phyloP scores from a whole-genome alignment of 2,888 invertebrate species.

The Folsomia candida region DNA sequence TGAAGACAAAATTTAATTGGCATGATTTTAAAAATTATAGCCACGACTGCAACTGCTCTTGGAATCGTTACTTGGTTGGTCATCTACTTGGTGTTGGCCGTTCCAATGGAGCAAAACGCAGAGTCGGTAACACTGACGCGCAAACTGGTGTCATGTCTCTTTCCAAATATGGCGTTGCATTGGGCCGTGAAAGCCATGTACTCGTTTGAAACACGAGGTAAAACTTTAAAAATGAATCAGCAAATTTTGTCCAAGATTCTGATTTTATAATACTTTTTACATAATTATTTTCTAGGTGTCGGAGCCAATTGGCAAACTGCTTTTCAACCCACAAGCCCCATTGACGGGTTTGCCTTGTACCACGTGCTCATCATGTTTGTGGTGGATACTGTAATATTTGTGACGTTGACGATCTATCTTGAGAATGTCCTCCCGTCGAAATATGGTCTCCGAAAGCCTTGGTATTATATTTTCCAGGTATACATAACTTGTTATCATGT shows the following conservation, averaged over 20 bases:
- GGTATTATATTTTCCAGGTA: constrained; percentile 65
- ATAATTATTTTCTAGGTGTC: constrained; percentile 49
- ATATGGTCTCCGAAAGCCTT: constrained; percentile 66
- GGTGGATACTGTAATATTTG: constrained; percentile 56
- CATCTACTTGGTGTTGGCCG: constrained; percentile 46
- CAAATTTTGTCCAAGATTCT: not conserved
- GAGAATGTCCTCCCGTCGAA: constrained; percentile 66
- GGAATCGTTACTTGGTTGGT: constrained; percentile 52
- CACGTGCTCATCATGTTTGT: constrained; percentile 52
- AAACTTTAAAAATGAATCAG: constrained; percentile 5
- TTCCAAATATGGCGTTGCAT: constrained; percentile 52
- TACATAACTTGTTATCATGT: no score
- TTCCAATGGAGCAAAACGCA: constrained; percentile 44
- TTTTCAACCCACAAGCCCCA: constrained; percentile 51
- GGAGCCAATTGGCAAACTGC: constrained; percentile 54
- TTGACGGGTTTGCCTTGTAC: constrained; percentile 52
- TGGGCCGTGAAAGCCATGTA: constrained; percentile 51
- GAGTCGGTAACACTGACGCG: constrained; percentile 37
- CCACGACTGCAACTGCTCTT: constrained; percentile 52
- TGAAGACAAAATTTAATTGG: no score
- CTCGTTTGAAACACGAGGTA: constrained; percentile 50
- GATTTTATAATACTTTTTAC: not conserved
- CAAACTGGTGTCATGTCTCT: constrained; percentile 48
- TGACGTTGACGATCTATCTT: constrained; percentile 63
- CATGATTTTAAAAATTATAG: no score